Conservation (phyloP, 1,140 invertebrate species). For the Lithobius niger region DNA sequence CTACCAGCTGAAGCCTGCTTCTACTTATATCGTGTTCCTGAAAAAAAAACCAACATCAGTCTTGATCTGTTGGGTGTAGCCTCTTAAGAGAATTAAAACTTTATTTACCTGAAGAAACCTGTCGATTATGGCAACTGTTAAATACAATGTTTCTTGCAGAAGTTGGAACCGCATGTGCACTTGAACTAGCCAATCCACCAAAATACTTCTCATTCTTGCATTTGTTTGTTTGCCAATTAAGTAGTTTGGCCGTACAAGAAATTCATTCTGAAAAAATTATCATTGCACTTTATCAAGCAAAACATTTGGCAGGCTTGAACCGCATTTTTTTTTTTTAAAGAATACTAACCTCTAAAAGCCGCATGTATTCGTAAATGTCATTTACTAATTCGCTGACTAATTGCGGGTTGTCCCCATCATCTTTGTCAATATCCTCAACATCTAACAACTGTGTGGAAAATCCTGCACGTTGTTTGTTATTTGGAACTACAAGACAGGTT, state of each 20-base stretch:
- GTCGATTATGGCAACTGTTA: conserved; percentile 79
- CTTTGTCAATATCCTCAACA: conserved; percentile 54
- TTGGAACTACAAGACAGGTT: too few relatives aligned
- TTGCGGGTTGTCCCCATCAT: conserved; percentile 56
- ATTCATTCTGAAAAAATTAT: conserved; percentile 33
- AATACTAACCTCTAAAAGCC: conserved; percentile 44
- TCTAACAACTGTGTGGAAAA: conserved; percentile 19
- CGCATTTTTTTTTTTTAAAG: not conserved
- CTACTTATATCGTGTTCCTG: conserved; percentile 44
- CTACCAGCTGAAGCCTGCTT: conserved; percentile 72
- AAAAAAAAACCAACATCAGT: conserved; percentile 17
- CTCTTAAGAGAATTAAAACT: not conserved
- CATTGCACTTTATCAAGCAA: not conserved
- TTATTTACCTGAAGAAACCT: conserved; percentile 65
- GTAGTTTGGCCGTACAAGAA: conserved; percentile 44
- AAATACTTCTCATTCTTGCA: conserved; percentile 69
- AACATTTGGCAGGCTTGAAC: not conserved
- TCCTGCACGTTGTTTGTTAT: not conserved
- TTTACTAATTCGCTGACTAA: conserved; percentile 67
- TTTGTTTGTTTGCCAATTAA: conserved; percentile 51
- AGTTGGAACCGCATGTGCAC: conserved; percentile 79
- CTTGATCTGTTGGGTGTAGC: not conserved
- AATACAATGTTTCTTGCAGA: conserved; percentile 77
- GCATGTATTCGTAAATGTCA: conserved; percentile 70
- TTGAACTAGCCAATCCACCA: conserved; percentile 89